These are phyloP conservation scores for Enteromius mattozi DNA, from an alignment of 2,797 vertebrate species.

Conservation along the genomic window DNA sequence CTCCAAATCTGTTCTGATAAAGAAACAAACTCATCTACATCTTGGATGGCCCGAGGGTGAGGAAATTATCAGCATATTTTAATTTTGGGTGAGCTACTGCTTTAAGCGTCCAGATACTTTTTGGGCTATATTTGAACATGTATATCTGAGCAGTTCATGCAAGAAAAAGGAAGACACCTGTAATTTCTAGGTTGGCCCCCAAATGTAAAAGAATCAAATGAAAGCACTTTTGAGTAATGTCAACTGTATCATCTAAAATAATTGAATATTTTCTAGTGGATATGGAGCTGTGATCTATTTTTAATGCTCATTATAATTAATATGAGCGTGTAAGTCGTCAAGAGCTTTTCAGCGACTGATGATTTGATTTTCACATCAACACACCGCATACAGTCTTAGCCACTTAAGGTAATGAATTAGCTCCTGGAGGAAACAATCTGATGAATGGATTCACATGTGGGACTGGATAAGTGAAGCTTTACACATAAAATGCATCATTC, in stretches of 20 bases:
- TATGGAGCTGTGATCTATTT: neutral
- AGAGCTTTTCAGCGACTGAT: constrained; percentile 2
- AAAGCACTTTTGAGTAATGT: neutral
- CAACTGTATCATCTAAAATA: neutral
- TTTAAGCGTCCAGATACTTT: constrained; percentile 3
- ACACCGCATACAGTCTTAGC: constrained; percentile 41
- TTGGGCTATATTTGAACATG: neutral
- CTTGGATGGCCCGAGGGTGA: neutral
- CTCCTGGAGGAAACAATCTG: constrained; percentile 2
- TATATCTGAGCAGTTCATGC: constrained; percentile 54
- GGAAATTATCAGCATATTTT: neutral
- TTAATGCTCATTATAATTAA: neutral
- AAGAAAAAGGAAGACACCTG: constrained; percentile 72
- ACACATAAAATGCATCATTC: constrained; percentile 22
- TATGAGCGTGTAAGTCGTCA: neutral
- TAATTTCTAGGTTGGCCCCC: constrained; percentile 46
- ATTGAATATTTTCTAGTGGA: neutral
- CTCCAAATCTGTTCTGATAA: neutral
- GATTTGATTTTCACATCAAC: constrained; percentile 20
- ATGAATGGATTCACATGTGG: neutral
- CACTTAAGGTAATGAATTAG: constrained; percentile 31
- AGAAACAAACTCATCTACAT: neutral
- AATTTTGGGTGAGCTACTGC: neutral
- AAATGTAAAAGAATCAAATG: neutral
- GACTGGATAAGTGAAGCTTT: constrained; percentile 5